Conservation (phyloP, 2,888 invertebrate genomes). For the Prosapia bicincta region DNA sequence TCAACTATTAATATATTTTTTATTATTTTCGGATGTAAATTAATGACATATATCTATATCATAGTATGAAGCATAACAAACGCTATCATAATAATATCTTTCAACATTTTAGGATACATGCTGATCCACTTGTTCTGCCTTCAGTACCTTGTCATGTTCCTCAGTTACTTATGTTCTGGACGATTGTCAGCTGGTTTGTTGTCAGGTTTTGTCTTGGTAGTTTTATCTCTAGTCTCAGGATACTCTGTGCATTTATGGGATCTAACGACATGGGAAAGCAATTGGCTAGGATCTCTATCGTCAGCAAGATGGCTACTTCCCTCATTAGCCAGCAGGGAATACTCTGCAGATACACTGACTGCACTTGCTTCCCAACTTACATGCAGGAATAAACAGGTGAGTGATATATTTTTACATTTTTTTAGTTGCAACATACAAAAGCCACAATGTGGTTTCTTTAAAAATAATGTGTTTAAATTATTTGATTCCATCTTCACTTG, state of each 20-base stretch:
- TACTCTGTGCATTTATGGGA: conserved; percentile 66
- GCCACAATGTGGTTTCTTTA: too few relatives aligned
- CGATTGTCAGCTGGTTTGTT: conserved; percentile 61
- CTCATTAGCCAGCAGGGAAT: conserved; percentile 62
- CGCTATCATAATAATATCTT: too few relatives aligned
- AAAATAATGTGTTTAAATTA: too few relatives aligned
- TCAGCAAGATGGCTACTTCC: conserved; percentile 72
- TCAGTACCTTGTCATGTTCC: conserved; percentile 64
- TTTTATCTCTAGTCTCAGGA: conserved; percentile 61
- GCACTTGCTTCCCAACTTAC: conserved; percentile 53
- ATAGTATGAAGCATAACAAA: too few relatives aligned
- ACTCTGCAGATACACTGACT: conserved; percentile 59
- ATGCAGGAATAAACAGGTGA: conserved; percentile 71
- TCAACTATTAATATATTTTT: too few relatives aligned
- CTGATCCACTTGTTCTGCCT: conserved; percentile 64
- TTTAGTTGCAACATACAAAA: too few relatives aligned
- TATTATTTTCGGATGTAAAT: too few relatives aligned
- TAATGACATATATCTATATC: too few relatives aligned
- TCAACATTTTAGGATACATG: conserved; percentile 60
- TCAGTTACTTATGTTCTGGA: conserved; percentile 63
- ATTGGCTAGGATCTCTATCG: conserved; percentile 57
- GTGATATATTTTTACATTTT: too few relatives aligned
- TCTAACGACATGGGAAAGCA: conserved; percentile 60
- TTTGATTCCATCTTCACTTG: too few relatives aligned
- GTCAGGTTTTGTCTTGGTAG: conserved; percentile 58